Percentiles rank a stretch among this genome's conserved stretches.
These are phyloP conservation scores for Norana najaformis DNA, from an alignment of 2,888 invertebrate species.

Conservation along the genomic window DNA sequence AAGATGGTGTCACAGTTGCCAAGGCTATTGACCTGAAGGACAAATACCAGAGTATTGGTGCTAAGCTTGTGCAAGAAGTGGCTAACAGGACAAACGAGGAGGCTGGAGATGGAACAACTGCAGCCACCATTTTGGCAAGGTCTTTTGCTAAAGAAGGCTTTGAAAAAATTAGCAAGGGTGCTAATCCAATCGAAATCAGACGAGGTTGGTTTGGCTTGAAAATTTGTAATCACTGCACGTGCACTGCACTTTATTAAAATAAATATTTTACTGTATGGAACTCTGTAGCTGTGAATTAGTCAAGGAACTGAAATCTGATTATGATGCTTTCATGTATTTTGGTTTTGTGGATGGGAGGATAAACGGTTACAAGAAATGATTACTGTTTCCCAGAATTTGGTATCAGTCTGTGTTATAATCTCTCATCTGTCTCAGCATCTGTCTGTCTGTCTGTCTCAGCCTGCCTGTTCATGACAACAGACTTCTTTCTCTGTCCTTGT, in stretches of 20 bases:
- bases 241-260: background rate
- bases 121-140: constrained; percentile 94
- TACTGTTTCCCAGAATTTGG: background rate
- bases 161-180: constrained; percentile 95
- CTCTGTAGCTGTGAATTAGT: background rate
- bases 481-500: background rate
- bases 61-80: constrained; percentile 96
- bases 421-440: background rate
- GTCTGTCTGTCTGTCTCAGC: background rate
- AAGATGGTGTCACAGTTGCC: constrained; percentile 99
- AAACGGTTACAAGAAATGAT: background rate
- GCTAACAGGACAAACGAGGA: constrained; percentile 99
- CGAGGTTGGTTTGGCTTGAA: constrained; percentile 67
- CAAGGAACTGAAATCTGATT: no score
- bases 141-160: constrained; percentile 99
- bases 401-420: background rate
- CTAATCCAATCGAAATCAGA: constrained; percentile 94
- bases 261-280: background rate
- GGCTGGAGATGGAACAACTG: constrained; percentile 94
- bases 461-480: background rate
- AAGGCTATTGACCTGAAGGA: constrained; percentile 97
- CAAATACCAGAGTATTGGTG: constrained; percentile 93
- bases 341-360: background rate
- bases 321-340: background rate
- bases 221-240: background rate